Percentiles rank a stretch among this genome's conserved stretches.
Evolutionary conservation across 1,140 invertebrate genomes (phyloP).

Genomic region (Thaumatotibia leucotreta): DNA sequence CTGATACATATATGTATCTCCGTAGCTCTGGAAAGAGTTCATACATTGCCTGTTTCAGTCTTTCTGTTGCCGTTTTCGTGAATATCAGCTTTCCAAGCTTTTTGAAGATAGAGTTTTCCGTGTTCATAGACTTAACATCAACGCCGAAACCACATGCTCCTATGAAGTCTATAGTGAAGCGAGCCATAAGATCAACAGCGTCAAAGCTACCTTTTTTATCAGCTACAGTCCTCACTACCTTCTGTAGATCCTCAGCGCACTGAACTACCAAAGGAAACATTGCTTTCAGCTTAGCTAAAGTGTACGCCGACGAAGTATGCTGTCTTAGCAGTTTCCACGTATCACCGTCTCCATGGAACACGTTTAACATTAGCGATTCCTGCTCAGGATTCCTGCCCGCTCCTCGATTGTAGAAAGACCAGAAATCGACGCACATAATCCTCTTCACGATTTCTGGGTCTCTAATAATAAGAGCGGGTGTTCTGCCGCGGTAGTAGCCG

Average conservation of each 20-base stretch:
- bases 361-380: conserved; percentile 26
- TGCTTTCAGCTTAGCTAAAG: conserved; percentile 74
- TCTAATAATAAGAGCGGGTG: neutral
- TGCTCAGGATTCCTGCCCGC: conserved; percentile 40
- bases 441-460: neutral
- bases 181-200: conserved; percentile 29
- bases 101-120: conserved; percentile 64
- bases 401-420: neutral
- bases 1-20: neutral
- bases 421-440: neutral
- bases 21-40: neutral
- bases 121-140: conserved; percentile 55
- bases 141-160: conserved; percentile 67
- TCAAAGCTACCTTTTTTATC: conserved; percentile 2
- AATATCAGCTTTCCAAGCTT: conserved; percentile 43
- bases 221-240: conserved; percentile 29
- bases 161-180: conserved; percentile 59
- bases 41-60: neutral
- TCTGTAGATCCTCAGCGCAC: conserved; percentile 46
- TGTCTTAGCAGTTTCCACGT: conserved; percentile 74
- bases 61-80: neutral
- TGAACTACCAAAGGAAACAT: conserved; percentile 64
- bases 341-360: conserved; percentile 42
- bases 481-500: conserved; percentile 19
- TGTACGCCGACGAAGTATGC: conserved; percentile 78